Conservation (phyloP, 2,888 invertebrate genomes). For the Campopleginae sp. region DNA sequence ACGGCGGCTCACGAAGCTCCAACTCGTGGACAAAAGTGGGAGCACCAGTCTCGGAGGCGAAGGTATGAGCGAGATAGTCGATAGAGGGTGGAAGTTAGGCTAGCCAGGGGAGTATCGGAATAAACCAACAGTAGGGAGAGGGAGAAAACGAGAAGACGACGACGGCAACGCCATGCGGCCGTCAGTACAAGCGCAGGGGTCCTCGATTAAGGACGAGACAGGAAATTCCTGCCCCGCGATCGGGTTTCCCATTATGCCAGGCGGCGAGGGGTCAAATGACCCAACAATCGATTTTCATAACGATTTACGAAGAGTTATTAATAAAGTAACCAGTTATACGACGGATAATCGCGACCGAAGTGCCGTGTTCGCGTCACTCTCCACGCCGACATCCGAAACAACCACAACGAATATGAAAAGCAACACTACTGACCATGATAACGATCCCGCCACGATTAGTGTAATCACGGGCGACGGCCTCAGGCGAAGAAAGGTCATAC, state of each 20-base stretch:
- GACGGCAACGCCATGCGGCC: slow-evolving; percentile 73
- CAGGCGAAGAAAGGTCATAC: slow-evolving; percentile 86
- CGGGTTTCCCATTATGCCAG: slow-evolving; percentile 80
- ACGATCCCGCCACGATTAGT: slow-evolving; percentile 74
- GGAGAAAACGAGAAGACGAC: slow-evolving; percentile 49
- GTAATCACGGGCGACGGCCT: slow-evolving; percentile 80
- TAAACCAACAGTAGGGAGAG: slow-evolving; percentile 55
- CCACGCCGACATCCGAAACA: slow-evolving; percentile 40
- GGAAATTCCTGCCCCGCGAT: slow-evolving; percentile 74
- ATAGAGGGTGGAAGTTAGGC: slow-evolving; percentile 56
- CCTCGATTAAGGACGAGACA: slow-evolving; percentile 79
- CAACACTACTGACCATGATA: slow-evolving; percentile 69
- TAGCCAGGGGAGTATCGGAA: slow-evolving; percentile 56
- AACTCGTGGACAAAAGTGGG: slow-evolving; percentile 43
- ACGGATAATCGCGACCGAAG: slow-evolving; percentile 50
- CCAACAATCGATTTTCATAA: slow-evolving; percentile 76
- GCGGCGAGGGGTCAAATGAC: slow-evolving; percentile 83
- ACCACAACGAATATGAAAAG: slow-evolving; percentile 58
- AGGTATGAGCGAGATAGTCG: slow-evolving; percentile 24
- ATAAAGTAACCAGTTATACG: slow-evolving; percentile 43
- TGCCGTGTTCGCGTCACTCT: slow-evolving; percentile 59
- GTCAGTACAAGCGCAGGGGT: slow-evolving; percentile 81
- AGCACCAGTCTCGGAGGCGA: neutral
- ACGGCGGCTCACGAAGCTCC: slow-evolving; percentile 16
- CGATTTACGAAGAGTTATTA: slow-evolving; percentile 57